These are phyloP conservation scores for Engystomops pustulosus DNA, from an alignment of 2,113 vertebrate genomes.

Conservation along the genomic window DNA sequence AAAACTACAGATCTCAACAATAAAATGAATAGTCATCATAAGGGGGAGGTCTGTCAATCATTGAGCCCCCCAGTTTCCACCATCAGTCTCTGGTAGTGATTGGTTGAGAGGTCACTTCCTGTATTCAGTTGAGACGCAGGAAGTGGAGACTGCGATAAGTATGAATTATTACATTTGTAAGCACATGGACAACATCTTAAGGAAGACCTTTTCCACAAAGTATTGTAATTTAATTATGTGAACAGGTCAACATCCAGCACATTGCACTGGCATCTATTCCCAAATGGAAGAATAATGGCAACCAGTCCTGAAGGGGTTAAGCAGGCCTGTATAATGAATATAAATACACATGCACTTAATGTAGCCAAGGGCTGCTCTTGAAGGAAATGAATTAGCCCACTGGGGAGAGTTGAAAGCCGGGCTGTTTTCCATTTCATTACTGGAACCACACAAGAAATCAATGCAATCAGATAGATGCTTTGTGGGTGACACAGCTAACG, in stretches of 20 bases:
- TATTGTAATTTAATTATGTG: not conserved
- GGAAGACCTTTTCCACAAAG: not conserved
- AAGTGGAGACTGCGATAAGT: no score
- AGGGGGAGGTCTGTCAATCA: no score
- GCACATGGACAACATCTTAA: no score
- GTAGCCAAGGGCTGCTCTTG: conserved; percentile 46
- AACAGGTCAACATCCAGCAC: not conserved
- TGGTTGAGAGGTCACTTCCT: no score
- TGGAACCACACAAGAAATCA: conserved; percentile 56
- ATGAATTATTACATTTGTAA: no score
- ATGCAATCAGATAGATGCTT: conserved; percentile 57
- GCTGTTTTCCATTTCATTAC: conserved; percentile 59
- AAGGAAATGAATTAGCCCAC: conserved; percentile 55
- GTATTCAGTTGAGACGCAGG: no score
- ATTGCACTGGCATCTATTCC: not conserved
- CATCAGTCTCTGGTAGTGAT: no score
- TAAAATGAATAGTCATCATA: not conserved
- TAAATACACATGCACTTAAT: conserved; percentile 51
- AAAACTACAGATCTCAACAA: conserved; percentile 26
- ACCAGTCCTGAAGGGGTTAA: conserved; percentile 24
- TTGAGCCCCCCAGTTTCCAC: no score
- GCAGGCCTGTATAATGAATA: conserved; percentile 28
- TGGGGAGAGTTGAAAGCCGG: conserved; percentile 37
- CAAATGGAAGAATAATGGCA: not conserved
- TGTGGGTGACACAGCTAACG: conserved; percentile 55